These are phyloP conservation scores for Rissa tridactyla DNA, from an alignment of 2,113 vertebrate species.

Conservation along the genomic window DNA sequence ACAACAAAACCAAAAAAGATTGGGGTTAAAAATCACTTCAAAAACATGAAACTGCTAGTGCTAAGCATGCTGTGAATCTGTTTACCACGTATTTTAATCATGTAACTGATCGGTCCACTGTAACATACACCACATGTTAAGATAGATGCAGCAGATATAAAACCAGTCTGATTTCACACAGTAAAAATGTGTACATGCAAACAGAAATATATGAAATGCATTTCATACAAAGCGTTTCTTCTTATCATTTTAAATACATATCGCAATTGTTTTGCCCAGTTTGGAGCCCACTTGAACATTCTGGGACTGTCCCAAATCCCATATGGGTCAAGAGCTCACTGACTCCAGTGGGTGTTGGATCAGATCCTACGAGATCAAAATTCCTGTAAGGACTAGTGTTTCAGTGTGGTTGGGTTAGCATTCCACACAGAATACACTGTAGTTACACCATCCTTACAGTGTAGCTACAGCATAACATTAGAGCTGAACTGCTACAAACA, in stretches of 20 bases:
- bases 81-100: conserved; percentile 18
- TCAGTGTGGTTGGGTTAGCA: neutral
- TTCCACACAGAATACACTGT: neutral
- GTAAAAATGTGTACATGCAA: conserved; percentile 46
- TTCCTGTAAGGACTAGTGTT: conserved; percentile 31
- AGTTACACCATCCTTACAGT: neutral
- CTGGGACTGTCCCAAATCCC: conserved; percentile 32
- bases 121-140: conserved; percentile 34
- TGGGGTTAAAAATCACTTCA: neutral
- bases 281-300: conserved; percentile 45
- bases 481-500: neutral
- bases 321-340: conserved; percentile 31
- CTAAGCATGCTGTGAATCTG: conserved; percentile 9
- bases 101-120: conserved; percentile 4
- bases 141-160: conserved; percentile 37
- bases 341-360: conserved; percentile 35
- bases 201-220: conserved; percentile 13
- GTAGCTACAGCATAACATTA: neutral
- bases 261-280: neutral
- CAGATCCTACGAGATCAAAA: conserved; percentile 12
- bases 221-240: conserved; percentile 20
- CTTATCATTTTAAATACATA: conserved; percentile 30
- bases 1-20: neutral
- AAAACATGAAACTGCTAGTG: neutral
- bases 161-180: conserved; percentile 41